A percentile compares a stretch with the other conserved stretches of the same genome.
These are phyloP conservation scores for Callionymus lyra DNA, from an alignment of 2,113 vertebrate genomes.

Conservation along the genomic window DNA sequence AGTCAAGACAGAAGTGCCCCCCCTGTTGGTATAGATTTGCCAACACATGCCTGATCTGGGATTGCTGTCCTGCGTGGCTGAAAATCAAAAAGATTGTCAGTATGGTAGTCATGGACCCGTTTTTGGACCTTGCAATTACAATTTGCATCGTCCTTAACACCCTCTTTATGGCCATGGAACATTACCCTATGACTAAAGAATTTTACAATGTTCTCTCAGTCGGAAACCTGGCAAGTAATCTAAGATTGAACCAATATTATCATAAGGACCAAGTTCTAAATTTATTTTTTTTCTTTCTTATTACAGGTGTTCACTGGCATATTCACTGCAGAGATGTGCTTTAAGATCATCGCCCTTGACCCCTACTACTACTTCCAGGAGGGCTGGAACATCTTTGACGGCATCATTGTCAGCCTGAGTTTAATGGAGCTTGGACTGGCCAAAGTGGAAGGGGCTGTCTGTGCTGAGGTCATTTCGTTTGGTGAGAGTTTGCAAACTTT, in stretches of 20 bases:
- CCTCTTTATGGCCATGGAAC: slow-evolving; percentile 97
- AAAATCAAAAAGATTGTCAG: slow-evolving; percentile 85
- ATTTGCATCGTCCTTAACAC: slow-evolving; percentile 98
- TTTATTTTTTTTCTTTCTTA: background rate
- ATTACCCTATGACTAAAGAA: slow-evolving; percentile 87
- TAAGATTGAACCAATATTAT: background rate
- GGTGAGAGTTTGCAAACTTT: too few relatives aligned
- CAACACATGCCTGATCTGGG: slow-evolving; percentile 92
- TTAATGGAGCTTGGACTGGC: slow-evolving; percentile 94
- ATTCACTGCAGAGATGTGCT: slow-evolving; percentile 97
- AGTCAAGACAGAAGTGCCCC: slow-evolving; percentile 93
- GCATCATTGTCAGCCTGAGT: slow-evolving; percentile 93
- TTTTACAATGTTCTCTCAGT: slow-evolving; percentile 81
- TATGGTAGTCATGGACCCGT: slow-evolving; percentile 92
- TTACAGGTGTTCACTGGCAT: slow-evolving; percentile 93
- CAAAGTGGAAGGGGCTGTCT: slow-evolving; percentile 89
- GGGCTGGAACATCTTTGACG: slow-evolving; percentile 98
- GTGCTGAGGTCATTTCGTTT: slow-evolving; percentile 92
- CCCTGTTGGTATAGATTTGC: slow-evolving; percentile 97
- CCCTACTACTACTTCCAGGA: slow-evolving; percentile 98
- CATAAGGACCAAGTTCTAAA: background rate
- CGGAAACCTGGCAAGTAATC: slow-evolving; percentile 81
- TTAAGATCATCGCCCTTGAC: slow-evolving; percentile 92
- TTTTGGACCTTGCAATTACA: slow-evolving; percentile 93
- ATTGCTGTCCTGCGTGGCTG: slow-evolving; percentile 85